These are phyloP conservation scores for Penaeus vannamei DNA, from an alignment of 1,140 invertebrate genomes.

Conservation along the genomic window DNA sequence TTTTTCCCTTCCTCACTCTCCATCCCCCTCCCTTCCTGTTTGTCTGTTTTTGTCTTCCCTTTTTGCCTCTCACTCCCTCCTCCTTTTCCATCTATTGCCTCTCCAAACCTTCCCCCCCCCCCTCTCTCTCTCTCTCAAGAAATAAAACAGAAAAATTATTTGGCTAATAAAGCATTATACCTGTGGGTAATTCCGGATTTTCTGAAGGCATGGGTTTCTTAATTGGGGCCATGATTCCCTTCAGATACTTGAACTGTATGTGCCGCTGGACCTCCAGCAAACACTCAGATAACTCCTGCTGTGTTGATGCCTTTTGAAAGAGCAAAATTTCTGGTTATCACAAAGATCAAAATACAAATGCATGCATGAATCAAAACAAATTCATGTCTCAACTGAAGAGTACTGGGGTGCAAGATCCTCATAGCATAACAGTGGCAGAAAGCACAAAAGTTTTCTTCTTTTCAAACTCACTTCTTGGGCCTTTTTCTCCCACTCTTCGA, in stretches of 20 bases:
- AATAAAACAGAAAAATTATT: neutral
- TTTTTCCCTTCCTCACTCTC: no score
- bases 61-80: no score
- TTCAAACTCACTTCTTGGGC: slow-evolving; percentile 69
- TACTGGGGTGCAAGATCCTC: slow-evolving; percentile 68
- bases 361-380: neutral
- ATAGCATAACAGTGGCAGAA: neutral
- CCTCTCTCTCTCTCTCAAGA: neutral
- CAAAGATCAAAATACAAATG: neutral
- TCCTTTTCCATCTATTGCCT: no score
- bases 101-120: no score
- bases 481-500: slow-evolving; percentile 70
- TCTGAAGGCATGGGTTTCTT: slow-evolving; percentile 55
- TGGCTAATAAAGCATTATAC: neutral
- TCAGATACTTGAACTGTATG: slow-evolving; percentile 68
- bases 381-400: slow-evolving; percentile 67
- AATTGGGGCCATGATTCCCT: slow-evolving; percentile 64
- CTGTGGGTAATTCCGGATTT: slow-evolving; percentile 22
- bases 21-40: no score
- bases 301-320: slow-evolving; percentile 68
- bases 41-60: no score
- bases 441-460: no score
- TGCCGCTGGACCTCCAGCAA: slow-evolving; percentile 65
- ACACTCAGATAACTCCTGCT: slow-evolving; percentile 53
- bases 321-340: slow-evolving; percentile 70